Base-by-base conservation (phyloP, 2,797 vertebrate genomes). In the Protonibea diacanthus region DNA sequence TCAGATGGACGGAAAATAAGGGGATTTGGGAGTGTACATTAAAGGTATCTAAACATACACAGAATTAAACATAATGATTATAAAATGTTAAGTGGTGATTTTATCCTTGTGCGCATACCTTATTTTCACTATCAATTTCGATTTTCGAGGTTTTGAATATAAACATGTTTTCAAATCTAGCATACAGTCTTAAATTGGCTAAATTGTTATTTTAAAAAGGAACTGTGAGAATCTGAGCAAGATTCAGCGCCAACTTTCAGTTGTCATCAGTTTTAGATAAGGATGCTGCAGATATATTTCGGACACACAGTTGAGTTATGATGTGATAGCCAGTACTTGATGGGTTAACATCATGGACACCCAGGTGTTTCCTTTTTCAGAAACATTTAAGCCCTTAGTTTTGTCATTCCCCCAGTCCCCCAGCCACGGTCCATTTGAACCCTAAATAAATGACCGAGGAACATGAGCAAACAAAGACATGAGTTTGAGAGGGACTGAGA, bases 381-480 rank as follows among this genome's bases (percentile, higher is more conserved):
- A 68, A 60, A 44, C 17, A 0, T n/a, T 20, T 38, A 40, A 58
- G 5, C 61, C 12, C 1, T 11, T n/a, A 15, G 12, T 65, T 27
- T 68, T 56, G 5, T 49, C 29, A 45, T 29, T 53, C 3, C 55
- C 1, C 5, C 1, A 17, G 1, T 25, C 8, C 20, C 2, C 21
- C 5, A 29, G n/a, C 59, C 23, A 2, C 25, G 13, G 33, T 38
- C 15, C 17, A 10, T 0, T 40, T 3, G 15, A 71, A 14, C 3
- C 27, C 8, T 56, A n/a, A 74, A 71, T 5, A 59, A 56, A 3
- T 21, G 20, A 44, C 17, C 23, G 38, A 58, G 38, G 23, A n/a
- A 40, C 62, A 23, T 20, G 29, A 76, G 42, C 47, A 55, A 64
- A 71, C 29, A 51, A 40, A 81, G 63, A 71, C 23, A 18, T 10